A percentile compares a stretch with the other conserved stretches of the same genome.
Conservation (phyloP, 2,888 invertebrate species). For the Macrophya alboannulata region DNA sequence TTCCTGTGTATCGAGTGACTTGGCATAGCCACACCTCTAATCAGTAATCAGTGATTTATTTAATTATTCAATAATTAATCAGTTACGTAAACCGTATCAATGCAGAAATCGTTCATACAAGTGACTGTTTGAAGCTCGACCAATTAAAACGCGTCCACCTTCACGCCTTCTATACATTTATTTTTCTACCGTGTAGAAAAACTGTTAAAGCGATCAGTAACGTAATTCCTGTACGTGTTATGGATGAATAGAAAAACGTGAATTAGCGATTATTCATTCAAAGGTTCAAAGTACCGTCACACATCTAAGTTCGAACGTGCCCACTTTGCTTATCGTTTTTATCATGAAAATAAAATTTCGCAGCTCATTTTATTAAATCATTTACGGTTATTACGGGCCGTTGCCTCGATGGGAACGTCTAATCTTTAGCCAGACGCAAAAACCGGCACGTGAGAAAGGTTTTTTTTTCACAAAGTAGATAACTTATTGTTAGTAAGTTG, state of each 20-base stretch:
- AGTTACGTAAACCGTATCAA: neutral
- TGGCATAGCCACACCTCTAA: constrained; percentile 13
- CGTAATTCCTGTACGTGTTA: neutral
- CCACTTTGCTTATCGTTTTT: neutral
- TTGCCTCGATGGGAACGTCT: neutral
- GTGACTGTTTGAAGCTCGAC: neutral
- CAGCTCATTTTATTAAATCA: neutral
- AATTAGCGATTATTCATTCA: neutral
- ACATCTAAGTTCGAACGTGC: neutral
- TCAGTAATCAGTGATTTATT: neutral
- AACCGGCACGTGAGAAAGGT: constrained; percentile 25
- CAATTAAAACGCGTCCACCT: neutral
- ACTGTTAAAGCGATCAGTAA: constrained; percentile 15
- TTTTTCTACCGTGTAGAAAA: neutral
- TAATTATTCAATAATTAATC: constrained; percentile 31
- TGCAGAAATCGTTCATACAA: neutral
- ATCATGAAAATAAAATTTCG: neutral
- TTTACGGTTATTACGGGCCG: constrained; percentile 11
- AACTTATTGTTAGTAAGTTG: neutral
- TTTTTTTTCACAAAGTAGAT: constrained; percentile 3
- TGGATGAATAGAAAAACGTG: constrained; percentile 3
- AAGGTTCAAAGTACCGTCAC: constrained; percentile 33
- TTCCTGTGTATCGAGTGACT: neutral
- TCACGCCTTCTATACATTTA: neutral
- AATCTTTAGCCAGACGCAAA: neutral